Conservation (phyloP, 2,113 vertebrate genomes). For the Tragelaphus scriptus region DNA sequence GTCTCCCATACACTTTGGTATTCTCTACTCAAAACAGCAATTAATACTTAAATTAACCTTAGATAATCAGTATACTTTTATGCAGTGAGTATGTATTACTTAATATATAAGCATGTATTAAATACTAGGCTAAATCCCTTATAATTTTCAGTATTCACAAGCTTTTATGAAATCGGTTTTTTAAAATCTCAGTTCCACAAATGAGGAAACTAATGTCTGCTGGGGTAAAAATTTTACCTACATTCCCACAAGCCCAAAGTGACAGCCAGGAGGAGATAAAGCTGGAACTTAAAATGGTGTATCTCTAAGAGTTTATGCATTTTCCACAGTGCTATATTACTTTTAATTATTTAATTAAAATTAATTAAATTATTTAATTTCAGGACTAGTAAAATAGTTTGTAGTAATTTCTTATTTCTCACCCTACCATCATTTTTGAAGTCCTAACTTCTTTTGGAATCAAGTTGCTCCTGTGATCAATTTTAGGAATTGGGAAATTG, state of each 20-base stretch:
- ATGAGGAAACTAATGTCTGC: not conserved
- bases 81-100: not conserved
- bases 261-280: not conserved
- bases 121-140: not conserved
- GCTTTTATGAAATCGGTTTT: not conserved
- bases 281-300: not conserved
- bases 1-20: not conserved
- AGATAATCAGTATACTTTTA: not conserved
- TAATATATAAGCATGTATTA: not conserved
- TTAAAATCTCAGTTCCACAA: not conserved
- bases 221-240: not conserved
- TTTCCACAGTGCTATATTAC: not conserved
- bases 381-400: not conserved
- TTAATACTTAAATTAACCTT: not conserved
- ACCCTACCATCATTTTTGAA: not conserved
- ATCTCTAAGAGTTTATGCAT: not conserved
- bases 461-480: conserved; percentile 52
- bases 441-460: conserved; percentile 29
- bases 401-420: conserved; percentile 2
- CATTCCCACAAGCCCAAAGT: not conserved
- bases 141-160: not conserved
- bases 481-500: conserved; percentile 58
- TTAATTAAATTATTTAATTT: not conserved
- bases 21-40: not conserved
- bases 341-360: not conserved